Conservation (phyloP, 2,797 vertebrate species). For the Poeciliopsis paucimaculata region DNA sequence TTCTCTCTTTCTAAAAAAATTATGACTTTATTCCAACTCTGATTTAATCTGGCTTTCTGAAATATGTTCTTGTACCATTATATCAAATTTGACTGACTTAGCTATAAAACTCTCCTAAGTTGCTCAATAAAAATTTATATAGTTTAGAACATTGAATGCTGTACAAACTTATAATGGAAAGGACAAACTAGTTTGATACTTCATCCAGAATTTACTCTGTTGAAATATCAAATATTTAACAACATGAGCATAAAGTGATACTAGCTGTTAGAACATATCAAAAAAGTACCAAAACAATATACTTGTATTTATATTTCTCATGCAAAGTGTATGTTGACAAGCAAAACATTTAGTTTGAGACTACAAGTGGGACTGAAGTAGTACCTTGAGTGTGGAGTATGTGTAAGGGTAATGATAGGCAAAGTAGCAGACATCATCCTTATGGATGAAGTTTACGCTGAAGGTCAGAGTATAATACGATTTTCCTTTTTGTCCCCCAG, state of each 20-base stretch:
- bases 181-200: background rate
- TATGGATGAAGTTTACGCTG: constrained; percentile 91
- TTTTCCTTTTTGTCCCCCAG: constrained; percentile 97
- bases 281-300: background rate
- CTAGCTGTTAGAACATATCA: background rate
- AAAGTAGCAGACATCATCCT: constrained; percentile 98
- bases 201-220: background rate
- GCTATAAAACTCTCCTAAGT: background rate
- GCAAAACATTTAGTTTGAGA: background rate
- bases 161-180: background rate
- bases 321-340: background rate
- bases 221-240: background rate
- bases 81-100: background rate
- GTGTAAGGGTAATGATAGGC: constrained; percentile 99
- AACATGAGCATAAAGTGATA: background rate
- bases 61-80: background rate
- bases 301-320: background rate
- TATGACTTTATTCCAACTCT: constrained; percentile 1
- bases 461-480: constrained; percentile 97
- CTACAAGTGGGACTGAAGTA: background rate
- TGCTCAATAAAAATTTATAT: background rate
- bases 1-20: constrained; percentile 4
- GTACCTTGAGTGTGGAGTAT: constrained; percentile 94
- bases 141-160: background rate
- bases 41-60: background rate